Evolutionary conservation across 1,140 invertebrate species (phyloP).

Genomic region (Hycleus phaleratus): DNA sequence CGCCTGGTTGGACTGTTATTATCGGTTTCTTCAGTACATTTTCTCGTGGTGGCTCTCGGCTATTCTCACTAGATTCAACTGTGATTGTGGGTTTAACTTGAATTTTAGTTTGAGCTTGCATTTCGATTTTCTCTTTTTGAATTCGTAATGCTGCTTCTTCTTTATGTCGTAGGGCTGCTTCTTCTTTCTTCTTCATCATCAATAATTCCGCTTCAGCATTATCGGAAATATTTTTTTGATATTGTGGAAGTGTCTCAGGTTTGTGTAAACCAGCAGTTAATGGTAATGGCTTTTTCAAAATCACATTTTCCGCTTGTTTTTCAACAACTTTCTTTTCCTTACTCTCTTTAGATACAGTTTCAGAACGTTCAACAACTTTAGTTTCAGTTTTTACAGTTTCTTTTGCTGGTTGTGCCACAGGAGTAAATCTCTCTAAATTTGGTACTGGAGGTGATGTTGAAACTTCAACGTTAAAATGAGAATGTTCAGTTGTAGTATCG

Average conservation of each 20-base stretch:
- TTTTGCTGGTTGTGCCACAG: conserved; percentile 8
- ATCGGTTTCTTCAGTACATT: conserved; percentile 18
- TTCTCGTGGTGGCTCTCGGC: background rate
- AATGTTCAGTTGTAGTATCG: conserved; percentile 29
- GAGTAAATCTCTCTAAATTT: conserved; percentile 15
- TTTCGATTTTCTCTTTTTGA: conserved; percentile 6
- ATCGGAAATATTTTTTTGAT: conserved; percentile 29
- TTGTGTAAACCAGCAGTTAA: conserved; percentile 47
- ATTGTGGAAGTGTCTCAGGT: conserved; percentile 41
- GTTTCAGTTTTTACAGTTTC: conserved; percentile 6
- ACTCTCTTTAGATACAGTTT: conserved; percentile 2
- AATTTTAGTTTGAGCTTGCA: conserved; percentile 4
- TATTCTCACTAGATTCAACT: background rate
- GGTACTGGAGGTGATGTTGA: conserved; percentile 28
- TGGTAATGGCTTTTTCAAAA: conserved; percentile 27
- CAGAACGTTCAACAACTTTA: conserved; percentile 12
- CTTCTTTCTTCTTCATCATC: conserved; percentile 25
- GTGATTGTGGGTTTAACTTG: background rate
- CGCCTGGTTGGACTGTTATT: conserved; percentile 22
- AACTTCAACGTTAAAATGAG: conserved; percentile 29
- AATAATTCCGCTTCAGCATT: conserved; percentile 27
- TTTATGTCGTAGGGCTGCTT: conserved; percentile 13
- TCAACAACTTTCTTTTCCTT: conserved; percentile 15
- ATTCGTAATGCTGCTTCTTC: conserved; percentile 16
- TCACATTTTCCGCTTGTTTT: conserved; percentile 30